Percentiles rank a stretch among this genome's conserved stretches.
These are phyloP conservation scores for Falco naumanni DNA, from an alignment of 2,797 vertebrate species.

Conservation along the genomic window DNA sequence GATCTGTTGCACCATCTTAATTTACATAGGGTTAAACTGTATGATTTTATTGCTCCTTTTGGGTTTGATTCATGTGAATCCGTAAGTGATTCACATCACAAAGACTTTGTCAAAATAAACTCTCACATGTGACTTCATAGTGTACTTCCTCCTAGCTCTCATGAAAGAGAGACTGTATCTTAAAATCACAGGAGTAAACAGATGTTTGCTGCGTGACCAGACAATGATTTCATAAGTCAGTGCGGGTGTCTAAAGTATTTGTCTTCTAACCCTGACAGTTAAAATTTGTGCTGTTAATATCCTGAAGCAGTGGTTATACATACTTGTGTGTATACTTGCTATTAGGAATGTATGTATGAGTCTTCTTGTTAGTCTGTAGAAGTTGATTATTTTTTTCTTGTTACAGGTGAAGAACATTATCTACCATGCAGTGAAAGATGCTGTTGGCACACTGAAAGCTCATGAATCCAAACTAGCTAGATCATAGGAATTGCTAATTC, in stretches of 20 bases:
- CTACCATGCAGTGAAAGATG: constrained; percentile 99
- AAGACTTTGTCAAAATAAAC: not conserved
- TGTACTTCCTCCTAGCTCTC: not conserved
- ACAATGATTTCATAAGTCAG: not conserved
- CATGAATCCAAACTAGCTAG: constrained; percentile 94
- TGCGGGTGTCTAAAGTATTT: not conserved
- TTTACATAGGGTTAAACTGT: not conserved
- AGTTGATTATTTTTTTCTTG: not conserved
- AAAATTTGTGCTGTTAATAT: not conserved
- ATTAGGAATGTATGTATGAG: not conserved
- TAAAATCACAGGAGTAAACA: not conserved
- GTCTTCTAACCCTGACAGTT: not conserved
- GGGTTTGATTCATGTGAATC: not conserved
- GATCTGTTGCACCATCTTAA: not conserved
- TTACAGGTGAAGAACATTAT: constrained; percentile 99
- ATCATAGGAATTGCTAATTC: constrained; percentile 82
- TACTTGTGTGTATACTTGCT: not conserved
- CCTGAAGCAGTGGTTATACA: not conserved
- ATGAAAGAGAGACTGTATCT: not conserved
- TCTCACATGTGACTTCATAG: not conserved
- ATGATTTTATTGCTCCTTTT: not conserved
- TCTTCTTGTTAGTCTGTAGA: not conserved
- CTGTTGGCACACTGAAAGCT: constrained; percentile 95
- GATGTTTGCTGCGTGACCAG: not conserved
- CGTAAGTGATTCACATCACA: not conserved